Percentiles rank a stretch among this genome's conserved stretches.
Conservation (phyloP, 2,888 invertebrate genomes). For the Adineta ricciae region DNA sequence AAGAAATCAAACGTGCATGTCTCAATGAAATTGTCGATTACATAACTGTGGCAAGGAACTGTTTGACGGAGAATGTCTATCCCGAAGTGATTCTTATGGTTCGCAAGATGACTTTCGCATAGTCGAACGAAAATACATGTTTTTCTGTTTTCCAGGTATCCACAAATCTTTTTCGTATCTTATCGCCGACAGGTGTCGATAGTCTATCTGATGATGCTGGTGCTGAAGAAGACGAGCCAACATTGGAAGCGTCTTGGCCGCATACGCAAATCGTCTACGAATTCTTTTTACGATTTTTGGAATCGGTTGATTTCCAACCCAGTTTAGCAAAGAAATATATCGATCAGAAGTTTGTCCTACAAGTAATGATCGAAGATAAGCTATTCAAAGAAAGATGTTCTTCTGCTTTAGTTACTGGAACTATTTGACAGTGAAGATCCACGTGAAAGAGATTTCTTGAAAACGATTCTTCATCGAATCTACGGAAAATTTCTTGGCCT, state of each 20-base stretch:
- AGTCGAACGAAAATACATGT: no score
- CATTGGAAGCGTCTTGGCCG: constrained; percentile 85
- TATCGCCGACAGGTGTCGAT: constrained; percentile 78
- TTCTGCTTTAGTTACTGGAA: constrained; percentile 39
- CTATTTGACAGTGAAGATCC: constrained; percentile 49
- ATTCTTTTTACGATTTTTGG: constrained; percentile 49
- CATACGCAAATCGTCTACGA: constrained; percentile 63
- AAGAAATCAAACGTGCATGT: constrained; percentile 69
- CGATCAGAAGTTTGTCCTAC: constrained; percentile 85
- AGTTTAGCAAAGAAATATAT: constrained; percentile 80
- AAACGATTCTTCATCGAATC: constrained; percentile 48
- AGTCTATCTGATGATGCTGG: constrained; percentile 63
- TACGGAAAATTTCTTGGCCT: constrained; percentile 49
- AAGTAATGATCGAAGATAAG: constrained; percentile 44
- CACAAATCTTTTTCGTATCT: constrained; percentile 82
- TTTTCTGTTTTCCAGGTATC: constrained; percentile 36
- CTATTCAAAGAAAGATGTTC: no score
- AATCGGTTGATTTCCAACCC: constrained; percentile 69
- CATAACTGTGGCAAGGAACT: constrained; percentile 68
- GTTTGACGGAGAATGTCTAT: constrained; percentile 89
- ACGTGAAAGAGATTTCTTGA: constrained; percentile 53
- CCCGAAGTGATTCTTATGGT: constrained; percentile 99
- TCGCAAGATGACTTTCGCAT: no score
- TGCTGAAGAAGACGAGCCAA: constrained; percentile 87
- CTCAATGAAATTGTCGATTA: constrained; percentile 31